Base-by-base conservation (phyloP, 2,888 invertebrate species). In the Bhutanitis thaidina region DNA sequence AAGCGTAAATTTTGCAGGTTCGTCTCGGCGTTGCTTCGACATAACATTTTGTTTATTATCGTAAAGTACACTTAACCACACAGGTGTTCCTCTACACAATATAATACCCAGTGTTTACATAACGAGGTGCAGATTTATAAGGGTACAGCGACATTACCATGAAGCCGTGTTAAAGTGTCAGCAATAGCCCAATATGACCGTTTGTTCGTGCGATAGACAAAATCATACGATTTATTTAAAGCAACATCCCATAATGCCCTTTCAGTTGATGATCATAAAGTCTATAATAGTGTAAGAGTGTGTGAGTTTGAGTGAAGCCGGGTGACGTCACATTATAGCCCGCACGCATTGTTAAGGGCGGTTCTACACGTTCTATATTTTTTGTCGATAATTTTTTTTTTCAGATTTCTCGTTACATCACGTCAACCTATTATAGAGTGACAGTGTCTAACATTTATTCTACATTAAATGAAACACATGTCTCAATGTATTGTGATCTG, bases 301-400 rank as follows among this genome's bases (percentile, higher is more conserved):
- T 36, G 15, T 49, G 10, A 36, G 29, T 34, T 35, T 40, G 29
- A 45, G 40, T 20, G 40, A 45, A 51, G 51, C 7, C 20, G n/a
- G 40, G 36, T 36, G 51, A 51, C 45, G 29, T 36, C 20, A 29
- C 39, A 25, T 40, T 48, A 55, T 51, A 54, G 60, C 56, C 62
- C 67, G 67, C 67, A 69, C 71, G 67, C 70, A 65, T 67, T 62
- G 68, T 57, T 73, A 66, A 74, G 60, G 68, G 54, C 56, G 37
- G 40, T 56, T 57, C 43, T 59, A 61, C 54, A 64, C 52, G 34
- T 32, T 53, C 63, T 61, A 68, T 56, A 41, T 10, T 49, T 45
- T 41, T 46, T 15, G 14, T 37, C 20, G 37, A 41, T 41, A 45
- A 45, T 51, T 37, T 30, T 20, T 45, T 46, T 36, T 25, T 51